Evolutionary conservation across 2,888 invertebrate genomes (phyloP), one percentile per base, ranked within the genome.

Genomic region (Atethmia centrago): DNA sequence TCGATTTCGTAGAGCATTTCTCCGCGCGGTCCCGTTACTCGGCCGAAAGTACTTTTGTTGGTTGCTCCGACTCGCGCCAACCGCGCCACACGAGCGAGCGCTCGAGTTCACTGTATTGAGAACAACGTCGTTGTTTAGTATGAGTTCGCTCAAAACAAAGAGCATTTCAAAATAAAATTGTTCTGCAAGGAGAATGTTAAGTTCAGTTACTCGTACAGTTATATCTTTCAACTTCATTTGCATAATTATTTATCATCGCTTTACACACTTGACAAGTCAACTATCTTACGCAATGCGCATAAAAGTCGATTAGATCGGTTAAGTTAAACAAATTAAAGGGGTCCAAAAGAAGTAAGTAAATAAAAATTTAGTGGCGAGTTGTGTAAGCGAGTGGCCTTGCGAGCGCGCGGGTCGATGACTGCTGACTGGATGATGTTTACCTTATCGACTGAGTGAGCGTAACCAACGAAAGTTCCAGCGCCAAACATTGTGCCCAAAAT

Each of bases 1-100:
- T 96, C 96, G 96, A 94, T 96, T 96, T 96, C 96, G 95, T 96
- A 96, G 96, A 95, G 95, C 96, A 96, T 96, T 96, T 96, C 96
- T 96, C 96, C 94, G 92, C 87, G 85, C 83, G 80, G 91, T 96
- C 93, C 96, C 96, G 96, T 96, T 96, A 96, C 91, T 91, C 93
- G 95, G 90, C 94, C 95, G 95, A 96, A 96, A 96, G 95, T 94
- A 96, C 95, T 95, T 95, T 95, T 95, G 95, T 94, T 93, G 91
- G 90, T 87, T 88, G 92, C 92, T 89, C 51, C 70, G 25, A 64
- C 81, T 88, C 88, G 56, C 71, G 9, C 51, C 91, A 81, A 31
- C 88, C 89, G 58, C 74, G 58, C 74, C 91, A 88, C 89, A 90
- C 91, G 90, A 91, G 92, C 94, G 93, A 92, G 91, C 94, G 92